Evolutionary conservation across 2,888 invertebrate species (phyloP).

Genomic region (Sericinus montela): DNA sequence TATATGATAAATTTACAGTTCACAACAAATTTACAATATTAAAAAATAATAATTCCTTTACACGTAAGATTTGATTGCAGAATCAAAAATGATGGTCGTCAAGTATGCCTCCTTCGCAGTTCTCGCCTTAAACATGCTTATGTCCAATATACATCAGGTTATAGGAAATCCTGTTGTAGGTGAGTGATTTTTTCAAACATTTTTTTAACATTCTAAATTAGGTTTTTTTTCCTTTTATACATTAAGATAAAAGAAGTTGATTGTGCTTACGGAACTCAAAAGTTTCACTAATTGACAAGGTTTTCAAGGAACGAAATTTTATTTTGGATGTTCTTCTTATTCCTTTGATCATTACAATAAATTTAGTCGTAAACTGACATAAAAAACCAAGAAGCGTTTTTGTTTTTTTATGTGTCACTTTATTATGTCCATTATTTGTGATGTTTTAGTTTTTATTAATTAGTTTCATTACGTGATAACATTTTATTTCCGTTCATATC

Average conservation of each 20-base stretch:
- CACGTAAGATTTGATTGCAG: conserved; percentile 25
- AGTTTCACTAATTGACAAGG: conserved; percentile 13
- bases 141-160: conserved; percentile 36
- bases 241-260: conserved; percentile 5
- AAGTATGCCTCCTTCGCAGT: conserved; percentile 45
- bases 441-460: too few species aligned
- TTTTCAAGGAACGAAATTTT: conserved; percentile 6
- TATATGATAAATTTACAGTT: too few species aligned
- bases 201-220: not conserved
- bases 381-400: too few species aligned
- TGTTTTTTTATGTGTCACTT: too few species aligned
- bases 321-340: not conserved
- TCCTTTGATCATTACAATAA: too few species aligned
- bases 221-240: not conserved
- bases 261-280: conserved; percentile 3
- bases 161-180: conserved; percentile 63
- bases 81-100: conserved; percentile 48
- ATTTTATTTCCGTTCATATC: too few species aligned
- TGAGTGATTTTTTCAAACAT: conserved; percentile 42
- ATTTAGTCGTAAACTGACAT: too few species aligned
- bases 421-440: too few species aligned
- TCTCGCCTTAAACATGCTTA: conserved; percentile 40
- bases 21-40: too few species aligned
- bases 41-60: too few species aligned
- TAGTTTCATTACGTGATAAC: too few species aligned